Evolutionary conservation across 37 sponge, comb jelly and placozoan genomes (phyloP), one percentile per base, ranked within the genome.

Genomic region (Chondrilla cf. caribensis): DNA sequence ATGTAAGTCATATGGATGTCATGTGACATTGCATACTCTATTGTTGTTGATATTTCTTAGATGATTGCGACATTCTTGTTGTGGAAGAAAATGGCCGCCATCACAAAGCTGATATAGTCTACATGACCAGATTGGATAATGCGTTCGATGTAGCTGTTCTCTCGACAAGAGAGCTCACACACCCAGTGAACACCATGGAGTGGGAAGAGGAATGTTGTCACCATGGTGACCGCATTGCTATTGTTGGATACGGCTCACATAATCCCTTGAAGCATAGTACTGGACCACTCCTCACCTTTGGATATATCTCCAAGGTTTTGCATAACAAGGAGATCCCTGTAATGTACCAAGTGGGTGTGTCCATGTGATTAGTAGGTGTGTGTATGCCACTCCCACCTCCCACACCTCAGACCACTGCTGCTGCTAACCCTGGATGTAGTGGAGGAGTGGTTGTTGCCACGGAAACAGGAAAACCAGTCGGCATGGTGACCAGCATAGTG

Each of bases 361-460:
- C 4, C 29, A 67, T 67, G 68, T 28, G 17, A 26, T 29, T 31
- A 19, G 64, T 15, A 62, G 5, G 5, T 29, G 29, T 26, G 2
- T 26, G 31, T 31, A 33, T 67, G 15, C 3, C 68, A 6, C 17
- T 2, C 33, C 1, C 15, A 28, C 1, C 17, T n/a, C 7, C 32
- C 17, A 42, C 65, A 55, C 11, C 67, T 1, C 65, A 60, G 70
- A 66, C 54, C 2, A 68, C 70, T 26, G 82, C 82, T 25, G 70
- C 40, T 0, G 55, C 65, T 21, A 40, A 31, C 35, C 70, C 70
- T 2, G 82, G 68, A 4, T 60, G 62, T 43, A 82, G 82, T 82
- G 82, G 82, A 66, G 82, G 82, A 26, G n/a, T 66, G 8, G 70
- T 82, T 25, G 82, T 68, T 25, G n/a, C 37, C 28, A 47, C 1